A percentile compares a stretch with the other conserved stretches of the same genome.
Conservation (phyloP, 2,113 vertebrate species). For the Callorhinus ursinus region DNA sequence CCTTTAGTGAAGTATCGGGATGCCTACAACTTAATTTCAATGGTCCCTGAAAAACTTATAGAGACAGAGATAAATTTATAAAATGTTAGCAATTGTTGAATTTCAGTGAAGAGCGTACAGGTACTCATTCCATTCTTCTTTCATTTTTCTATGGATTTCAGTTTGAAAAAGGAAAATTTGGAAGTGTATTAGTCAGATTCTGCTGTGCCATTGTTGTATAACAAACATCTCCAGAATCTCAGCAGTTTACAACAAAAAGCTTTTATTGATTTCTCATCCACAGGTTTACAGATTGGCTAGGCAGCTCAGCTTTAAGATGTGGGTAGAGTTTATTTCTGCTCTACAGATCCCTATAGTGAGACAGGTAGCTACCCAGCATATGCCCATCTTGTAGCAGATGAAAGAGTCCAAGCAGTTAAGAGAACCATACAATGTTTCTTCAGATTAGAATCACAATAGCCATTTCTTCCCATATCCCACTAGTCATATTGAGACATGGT, state of each 20-base stretch:
- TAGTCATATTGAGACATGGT: not conserved
- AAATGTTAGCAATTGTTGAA: not conserved
- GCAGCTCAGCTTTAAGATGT: not conserved
- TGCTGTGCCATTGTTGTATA: not conserved
- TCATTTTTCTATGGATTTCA: not conserved
- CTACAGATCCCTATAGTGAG: not conserved
- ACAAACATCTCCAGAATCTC: not conserved
- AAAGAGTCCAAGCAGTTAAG: not conserved
- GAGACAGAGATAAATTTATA: not conserved
- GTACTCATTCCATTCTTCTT: not conserved
- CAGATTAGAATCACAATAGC: not conserved
- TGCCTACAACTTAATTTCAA: slow-evolving; percentile 22
- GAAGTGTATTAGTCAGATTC: not conserved
- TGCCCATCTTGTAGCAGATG: not conserved
- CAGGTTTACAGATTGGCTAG: not conserved
- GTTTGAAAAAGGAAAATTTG: not conserved
- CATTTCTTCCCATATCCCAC: not conserved
- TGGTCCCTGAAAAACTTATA: not conserved
- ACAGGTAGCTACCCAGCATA: not conserved
- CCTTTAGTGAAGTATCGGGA: not conserved
- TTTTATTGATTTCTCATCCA: not conserved
- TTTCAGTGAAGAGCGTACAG: not conserved
- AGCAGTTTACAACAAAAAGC: not conserved
- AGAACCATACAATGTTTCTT: not conserved
- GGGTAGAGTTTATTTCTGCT: not conserved